Evolutionary conservation across 2,113 vertebrate species (phyloP).

Genomic region (Heloderma charlesbogerti): DNA sequence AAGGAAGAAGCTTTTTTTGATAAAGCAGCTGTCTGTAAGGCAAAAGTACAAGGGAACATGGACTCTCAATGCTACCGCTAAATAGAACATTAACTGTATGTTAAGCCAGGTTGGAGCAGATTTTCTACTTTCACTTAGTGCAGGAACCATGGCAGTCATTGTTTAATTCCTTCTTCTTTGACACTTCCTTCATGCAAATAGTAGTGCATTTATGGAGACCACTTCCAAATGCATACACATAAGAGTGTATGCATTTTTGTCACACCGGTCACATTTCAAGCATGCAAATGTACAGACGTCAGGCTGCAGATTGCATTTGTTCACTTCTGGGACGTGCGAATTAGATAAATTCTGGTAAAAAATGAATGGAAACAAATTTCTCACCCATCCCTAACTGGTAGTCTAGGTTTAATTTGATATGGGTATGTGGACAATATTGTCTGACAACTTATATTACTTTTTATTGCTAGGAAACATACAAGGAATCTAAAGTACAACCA

Average conservation of each 20-base stretch:
- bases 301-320: too few species aligned
- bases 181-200: neutral
- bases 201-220: neutral
- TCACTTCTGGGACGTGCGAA: too few species aligned
- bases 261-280: too few species aligned
- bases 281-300: too few species aligned
- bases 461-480: neutral
- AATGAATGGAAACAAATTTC: too few species aligned
- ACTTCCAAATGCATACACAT: too few species aligned
- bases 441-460: neutral
- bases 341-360: too few species aligned
- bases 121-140: neutral
- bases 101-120: neutral
- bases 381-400: neutral
- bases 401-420: neutral
- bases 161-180: neutral
- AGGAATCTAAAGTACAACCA: neutral
- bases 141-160: neutral
- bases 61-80: neutral
- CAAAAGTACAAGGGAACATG: neutral
- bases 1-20: neutral
- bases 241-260: too few species aligned
- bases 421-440: too few species aligned
- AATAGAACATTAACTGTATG: neutral
- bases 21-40: neutral